phyloP scores from a whole-genome alignment of 2,797 vertebrate genomes.

The Betta splendens region DNA sequence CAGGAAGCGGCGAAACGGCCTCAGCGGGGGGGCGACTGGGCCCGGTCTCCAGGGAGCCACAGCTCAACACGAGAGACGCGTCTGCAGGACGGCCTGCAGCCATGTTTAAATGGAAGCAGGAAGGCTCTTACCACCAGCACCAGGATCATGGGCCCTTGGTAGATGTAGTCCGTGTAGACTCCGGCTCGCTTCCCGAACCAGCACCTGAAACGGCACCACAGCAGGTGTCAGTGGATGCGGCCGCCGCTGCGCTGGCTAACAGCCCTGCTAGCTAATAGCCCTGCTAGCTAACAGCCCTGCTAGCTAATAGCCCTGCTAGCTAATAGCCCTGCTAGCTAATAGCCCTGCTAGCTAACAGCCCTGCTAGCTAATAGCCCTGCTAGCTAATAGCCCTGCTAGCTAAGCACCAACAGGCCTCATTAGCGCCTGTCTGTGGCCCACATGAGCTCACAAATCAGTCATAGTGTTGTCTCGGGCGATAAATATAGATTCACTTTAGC shows the following conservation, averaged over 20 bases:
- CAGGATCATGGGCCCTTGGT: slow-evolving; percentile 95
- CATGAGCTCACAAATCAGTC: too few species aligned
- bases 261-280: too few species aligned
- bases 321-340: too few species aligned
- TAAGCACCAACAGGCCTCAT: too few species aligned
- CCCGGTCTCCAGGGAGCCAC: slow-evolving; percentile 1
- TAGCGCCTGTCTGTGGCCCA: too few species aligned
- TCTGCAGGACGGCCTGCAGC: slow-evolving; percentile 1
- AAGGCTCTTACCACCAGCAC: slow-evolving; percentile 88
- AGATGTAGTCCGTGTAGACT: slow-evolving; percentile 94
- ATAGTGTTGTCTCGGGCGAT: not conserved
- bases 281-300: too few species aligned
- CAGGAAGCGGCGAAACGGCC: slow-evolving; percentile 6
- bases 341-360: too few species aligned
- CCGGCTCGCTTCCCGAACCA: slow-evolving; percentile 94
- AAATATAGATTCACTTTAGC: not conserved
- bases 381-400: too few species aligned
- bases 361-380: too few species aligned
- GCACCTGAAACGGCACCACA: slow-evolving; percentile 81
- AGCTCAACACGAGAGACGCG: slow-evolving; percentile 23
- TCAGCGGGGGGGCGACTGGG: not conserved
- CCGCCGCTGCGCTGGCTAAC: too few species aligned
- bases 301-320: too few species aligned
- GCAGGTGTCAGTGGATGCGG: too few species aligned
- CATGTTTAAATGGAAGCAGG: slow-evolving; percentile 1